These are phyloP conservation scores for Asteroscopus sphinx DNA, from an alignment of 2,888 invertebrate genomes.

Conservation along the genomic window DNA sequence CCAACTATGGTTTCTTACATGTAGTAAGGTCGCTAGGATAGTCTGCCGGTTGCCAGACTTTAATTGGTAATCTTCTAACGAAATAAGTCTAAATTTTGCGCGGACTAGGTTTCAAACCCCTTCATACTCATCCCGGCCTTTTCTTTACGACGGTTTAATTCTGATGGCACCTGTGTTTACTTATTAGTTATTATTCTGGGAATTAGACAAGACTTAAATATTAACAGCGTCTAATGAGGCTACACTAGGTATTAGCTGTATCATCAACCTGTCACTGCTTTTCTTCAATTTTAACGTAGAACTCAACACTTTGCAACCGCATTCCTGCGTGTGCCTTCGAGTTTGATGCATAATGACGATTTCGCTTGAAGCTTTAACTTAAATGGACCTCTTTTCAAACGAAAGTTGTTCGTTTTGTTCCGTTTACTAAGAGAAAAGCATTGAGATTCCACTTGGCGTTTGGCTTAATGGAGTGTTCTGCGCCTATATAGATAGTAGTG, in stretches of 20 bases:
- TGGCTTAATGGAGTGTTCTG: constrained; percentile 13
- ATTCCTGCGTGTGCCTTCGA: constrained; percentile 44
- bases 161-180: too few relatives aligned
- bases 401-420: constrained; percentile 38
- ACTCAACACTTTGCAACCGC: constrained; percentile 38
- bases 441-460: constrained; percentile 15
- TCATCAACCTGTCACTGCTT: constrained; percentile 31
- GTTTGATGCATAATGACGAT: constrained; percentile 47
- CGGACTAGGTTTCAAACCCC: too few relatives aligned
- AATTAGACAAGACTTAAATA: neutral
- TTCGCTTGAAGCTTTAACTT: constrained; percentile 41
- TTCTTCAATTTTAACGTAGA: constrained; percentile 32
- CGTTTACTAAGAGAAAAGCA: constrained; percentile 40
- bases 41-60: too few relatives aligned
- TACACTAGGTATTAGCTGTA: constrained; percentile 22
- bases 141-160: too few relatives aligned
- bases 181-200: too few relatives aligned
- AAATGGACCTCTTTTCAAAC: constrained; percentile 32
- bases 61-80: too few relatives aligned
- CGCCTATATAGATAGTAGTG: neutral
- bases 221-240: constrained; percentile 10
- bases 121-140: too few relatives aligned
- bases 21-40: too few relatives aligned
- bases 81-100: too few relatives aligned
- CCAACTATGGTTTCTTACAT: too few relatives aligned